Conservation (phyloP, 2,888 invertebrate species). For the Stratiomys singularior region DNA sequence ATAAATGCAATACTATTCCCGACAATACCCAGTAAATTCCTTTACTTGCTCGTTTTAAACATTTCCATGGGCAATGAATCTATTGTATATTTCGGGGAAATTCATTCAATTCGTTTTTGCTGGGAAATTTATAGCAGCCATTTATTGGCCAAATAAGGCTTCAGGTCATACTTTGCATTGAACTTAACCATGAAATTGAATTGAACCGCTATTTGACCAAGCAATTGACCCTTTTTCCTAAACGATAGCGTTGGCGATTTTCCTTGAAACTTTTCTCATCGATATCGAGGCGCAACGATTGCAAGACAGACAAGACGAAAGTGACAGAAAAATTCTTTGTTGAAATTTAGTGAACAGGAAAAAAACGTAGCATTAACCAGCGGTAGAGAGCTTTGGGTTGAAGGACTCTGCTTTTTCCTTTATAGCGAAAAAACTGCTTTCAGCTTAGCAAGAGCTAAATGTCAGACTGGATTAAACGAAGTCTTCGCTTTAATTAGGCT, state of each 20-base stretch:
- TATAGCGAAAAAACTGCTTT: background rate
- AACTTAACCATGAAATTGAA: constrained; percentile 43
- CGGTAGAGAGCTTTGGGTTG: background rate
- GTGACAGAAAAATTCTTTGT: background rate
- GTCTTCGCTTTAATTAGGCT: constrained; percentile 5
- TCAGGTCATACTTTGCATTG: constrained; percentile 17
- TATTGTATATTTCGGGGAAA: too few species aligned
- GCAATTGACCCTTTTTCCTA: constrained; percentile 32
- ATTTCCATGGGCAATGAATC: too few species aligned
- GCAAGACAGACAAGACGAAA: background rate
- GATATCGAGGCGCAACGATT: background rate
- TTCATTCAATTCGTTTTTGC: constrained; percentile 3
- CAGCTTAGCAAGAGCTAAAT: background rate
- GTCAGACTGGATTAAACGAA: background rate
- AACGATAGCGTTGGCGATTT: constrained; percentile 4
- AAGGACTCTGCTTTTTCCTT: background rate
- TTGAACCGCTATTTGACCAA: constrained; percentile 21
- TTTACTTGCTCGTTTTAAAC: too few species aligned
- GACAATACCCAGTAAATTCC: too few species aligned
- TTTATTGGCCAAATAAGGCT: constrained; percentile 7
- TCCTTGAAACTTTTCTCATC: background rate
- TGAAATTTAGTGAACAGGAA: constrained; percentile 12
- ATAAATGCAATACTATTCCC: too few species aligned
- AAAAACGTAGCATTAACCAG: constrained; percentile 13
- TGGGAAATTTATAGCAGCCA: constrained; percentile 19